phyloP scores from a whole-genome alignment of 2,797 vertebrate species.

The Ispidina lecontei region DNA sequence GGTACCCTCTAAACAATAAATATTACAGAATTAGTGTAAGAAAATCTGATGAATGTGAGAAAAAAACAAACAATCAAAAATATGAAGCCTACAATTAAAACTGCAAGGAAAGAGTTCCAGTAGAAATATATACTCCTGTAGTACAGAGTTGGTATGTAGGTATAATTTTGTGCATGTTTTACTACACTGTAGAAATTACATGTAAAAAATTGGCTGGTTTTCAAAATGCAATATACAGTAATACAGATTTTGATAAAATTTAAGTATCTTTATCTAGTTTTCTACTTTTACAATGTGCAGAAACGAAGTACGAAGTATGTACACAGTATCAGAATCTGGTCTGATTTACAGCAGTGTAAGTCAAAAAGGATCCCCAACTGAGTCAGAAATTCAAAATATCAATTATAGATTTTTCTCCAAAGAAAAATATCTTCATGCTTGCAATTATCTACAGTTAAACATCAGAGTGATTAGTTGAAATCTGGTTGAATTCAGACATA shows the following conservation, averaged over 20 bases:
- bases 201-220: not conserved
- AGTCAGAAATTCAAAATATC: not conserved
- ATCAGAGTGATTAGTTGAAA: not conserved
- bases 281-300: not conserved
- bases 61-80: not conserved
- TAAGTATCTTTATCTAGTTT: not conserved
- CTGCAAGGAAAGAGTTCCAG: not conserved
- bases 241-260: not conserved
- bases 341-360: not conserved
- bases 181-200: not conserved
- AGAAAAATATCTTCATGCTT: not conserved
- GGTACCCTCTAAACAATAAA: not conserved
- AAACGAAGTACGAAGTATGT: not conserved
- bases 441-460: not conserved
- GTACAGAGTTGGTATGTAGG: not conserved
- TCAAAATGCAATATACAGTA: not conserved
- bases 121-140: not conserved
- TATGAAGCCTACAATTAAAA: not conserved
- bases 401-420: not conserved
- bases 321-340: not conserved
- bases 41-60: not conserved
- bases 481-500: not conserved
- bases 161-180: accelerated
- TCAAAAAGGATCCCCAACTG: not conserved
- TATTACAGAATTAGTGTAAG: not conserved